Evolutionary conservation across 2,888 invertebrate species (phyloP), one percentile per base, ranked within the genome.

Genomic region (Cosmopolites sordidus): DNA sequence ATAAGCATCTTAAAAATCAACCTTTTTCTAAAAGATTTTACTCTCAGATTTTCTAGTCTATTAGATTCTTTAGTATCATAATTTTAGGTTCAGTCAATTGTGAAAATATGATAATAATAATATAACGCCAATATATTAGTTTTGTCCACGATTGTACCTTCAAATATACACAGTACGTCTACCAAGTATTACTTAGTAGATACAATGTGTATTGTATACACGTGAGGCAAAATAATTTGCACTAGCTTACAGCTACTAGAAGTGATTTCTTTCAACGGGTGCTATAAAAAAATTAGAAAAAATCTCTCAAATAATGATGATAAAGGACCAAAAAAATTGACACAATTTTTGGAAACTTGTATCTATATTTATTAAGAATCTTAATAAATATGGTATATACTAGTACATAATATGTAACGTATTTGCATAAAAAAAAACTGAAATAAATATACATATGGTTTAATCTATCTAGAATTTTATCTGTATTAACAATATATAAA

Each of bases 371-470:
- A 33, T 33, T 33, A 33, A 33, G n/a, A 12, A 33, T n/a, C 11
- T 2, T 33, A 33, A 33, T 5, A 33, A 33, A 33, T 33, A 27
- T 27, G 27, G 9, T 27, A 27, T 27, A 33, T 12, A 12, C 4
- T 33, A 33, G n/a, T 9, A 4, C 3, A 12, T 33, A 33, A 33
- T 12, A 33, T 33, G 12, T 33, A 9, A 33, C 11, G 5, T 3
- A 3, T 8, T 22, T 5, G 8, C 8, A 5, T 22, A 22, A 22
- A 22, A 22, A 22, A 22, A 8, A 22, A 22, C 3, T 22, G 22
- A 12, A 33, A 33, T 33, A 33, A 33, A 33, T 33, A 33, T 33
- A 33, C 33, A 33, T 33, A 33, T 27, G 27, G n/a, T 22, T 22
- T 22, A 33, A 33, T 33, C 3, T 6, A 33, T 33, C 33, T 33